Evolutionary conservation across 2,888 invertebrate species (phyloP), one percentile per base, ranked within the genome.

Genomic region (Eupithecia exiguata): DNA sequence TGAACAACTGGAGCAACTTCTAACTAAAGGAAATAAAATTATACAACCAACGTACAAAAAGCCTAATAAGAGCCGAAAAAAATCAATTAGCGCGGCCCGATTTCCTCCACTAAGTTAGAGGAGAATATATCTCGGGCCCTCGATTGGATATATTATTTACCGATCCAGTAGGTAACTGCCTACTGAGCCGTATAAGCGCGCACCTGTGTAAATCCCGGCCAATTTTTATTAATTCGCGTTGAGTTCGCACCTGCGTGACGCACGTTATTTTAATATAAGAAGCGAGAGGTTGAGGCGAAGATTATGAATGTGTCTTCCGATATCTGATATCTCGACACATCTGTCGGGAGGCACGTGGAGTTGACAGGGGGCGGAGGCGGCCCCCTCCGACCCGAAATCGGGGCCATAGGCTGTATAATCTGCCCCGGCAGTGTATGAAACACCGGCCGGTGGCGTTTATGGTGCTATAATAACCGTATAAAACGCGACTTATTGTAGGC

Each of bases 401-500:
- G 88, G 88, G 88, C 89, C 88, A 86, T 88, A 88, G 89, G 90
- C 91, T 89, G 92, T 91, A 93, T 93, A 93, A 93, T 92, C 92
- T 91, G 93, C 90, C 91, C 88, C 88, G 89, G 90, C 88, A 93
- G 91, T 93, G 92, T 93, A 94, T 94, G 93, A 93, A 93, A 92
- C 92, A 92, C 91, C 91, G 93, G 89, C 94, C 93, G 92, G 93
- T 93, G 93, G 91, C 92, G 90, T 93, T 94, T 94, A 94, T 93
- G 90, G 91, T 88, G 91, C 93, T 93, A 94, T 94, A 94, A 94
- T 95, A 94, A 93, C 93, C 92, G 88, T 94, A 94, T 94, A 94
- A 94, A 95, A 94, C 89, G 91, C 92, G 92, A 94, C 93, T 94
- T 94, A 93, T 94, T 94, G 93, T 93, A 91, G 91, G 89, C 91